A percentile compares a stretch with the other conserved stretches of the same genome.
Evolutionary conservation across 2,888 invertebrate species (phyloP).

Genomic region (Polyommatus iphigenia): DNA sequence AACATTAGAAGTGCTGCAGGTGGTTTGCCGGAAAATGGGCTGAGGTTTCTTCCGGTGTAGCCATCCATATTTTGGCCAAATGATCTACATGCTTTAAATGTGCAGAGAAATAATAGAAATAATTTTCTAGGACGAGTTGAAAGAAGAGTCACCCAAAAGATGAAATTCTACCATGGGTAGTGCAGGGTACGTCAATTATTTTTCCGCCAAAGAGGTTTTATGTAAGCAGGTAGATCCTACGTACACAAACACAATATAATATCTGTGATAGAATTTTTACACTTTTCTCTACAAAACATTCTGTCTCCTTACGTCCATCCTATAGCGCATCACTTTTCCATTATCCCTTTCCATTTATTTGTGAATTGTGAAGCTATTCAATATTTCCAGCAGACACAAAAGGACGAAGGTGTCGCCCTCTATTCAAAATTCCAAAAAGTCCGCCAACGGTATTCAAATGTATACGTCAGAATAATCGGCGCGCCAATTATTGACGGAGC

Average conservation of each 20-base stretch:
- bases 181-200: too few relatives aligned
- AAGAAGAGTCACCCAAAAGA: too few relatives aligned
- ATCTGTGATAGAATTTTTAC: not conserved
- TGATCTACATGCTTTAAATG: too few relatives aligned
- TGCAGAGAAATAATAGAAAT: too few relatives aligned
- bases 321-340: not conserved
- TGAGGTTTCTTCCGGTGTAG: too few relatives aligned
- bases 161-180: too few relatives aligned
- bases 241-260: not conserved
- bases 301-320: not conserved
- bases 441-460: constrained; percentile 42
- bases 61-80: too few relatives aligned
- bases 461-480: constrained; percentile 46
- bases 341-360: not conserved
- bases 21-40: too few relatives aligned
- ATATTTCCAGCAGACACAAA: constrained; percentile 32
- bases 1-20: too few relatives aligned
- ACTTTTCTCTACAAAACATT: not conserved
- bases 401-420: constrained; percentile 29
- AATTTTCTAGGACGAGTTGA: too few relatives aligned
- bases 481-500: constrained; percentile 46
- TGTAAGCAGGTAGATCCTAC: too few relatives aligned
- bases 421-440: constrained; percentile 33
- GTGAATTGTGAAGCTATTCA: constrained; percentile 5
- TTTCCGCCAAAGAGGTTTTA: too few relatives aligned